phyloP scores from a whole-genome alignment of 2,797 vertebrate genomes.

The Ctenopoma kingsleyae region DNA sequence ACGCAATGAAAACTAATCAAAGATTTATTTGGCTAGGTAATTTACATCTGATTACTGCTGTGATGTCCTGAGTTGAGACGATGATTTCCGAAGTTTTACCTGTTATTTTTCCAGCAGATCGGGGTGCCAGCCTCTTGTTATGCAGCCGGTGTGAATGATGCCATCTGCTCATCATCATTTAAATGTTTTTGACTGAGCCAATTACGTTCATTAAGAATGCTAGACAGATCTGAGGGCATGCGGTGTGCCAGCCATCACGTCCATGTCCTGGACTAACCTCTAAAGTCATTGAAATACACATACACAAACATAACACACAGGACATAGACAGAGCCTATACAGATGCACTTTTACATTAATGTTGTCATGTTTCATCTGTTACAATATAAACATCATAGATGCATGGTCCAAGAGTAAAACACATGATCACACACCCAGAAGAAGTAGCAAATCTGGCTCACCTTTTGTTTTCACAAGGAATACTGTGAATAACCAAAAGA shows the following conservation, averaged over 20 bases:
- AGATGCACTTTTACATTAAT: background rate
- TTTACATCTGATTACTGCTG: conserved; percentile 72
- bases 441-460: conserved; percentile 8
- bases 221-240: conserved; percentile 63
- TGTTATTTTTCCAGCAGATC: conserved; percentile 55
- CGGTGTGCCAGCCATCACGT: conserved; percentile 30
- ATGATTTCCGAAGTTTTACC: conserved; percentile 70
- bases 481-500: conserved; percentile 9
- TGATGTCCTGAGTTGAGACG: conserved; percentile 64
- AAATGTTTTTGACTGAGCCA: conserved; percentile 76
- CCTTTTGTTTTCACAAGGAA: conserved; percentile 4
- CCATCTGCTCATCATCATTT: conserved; percentile 84
- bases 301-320: background rate
- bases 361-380: conserved; percentile 2
- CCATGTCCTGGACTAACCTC: conserved; percentile 50
- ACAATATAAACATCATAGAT: too few relatives aligned
- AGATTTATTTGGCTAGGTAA: conserved; percentile 64
- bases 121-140: conserved; percentile 54
- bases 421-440: too few relatives aligned
- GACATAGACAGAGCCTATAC: background rate
- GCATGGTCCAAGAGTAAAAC: too few relatives aligned
- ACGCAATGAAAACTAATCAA: conserved; percentile 66
- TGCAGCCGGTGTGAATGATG: conserved; percentile 62
- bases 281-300: conserved; percentile 6
- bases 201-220: conserved; percentile 74